Base-by-base conservation (phyloP, 1,140 invertebrate genomes). In the Nephila pilipes region DNA sequence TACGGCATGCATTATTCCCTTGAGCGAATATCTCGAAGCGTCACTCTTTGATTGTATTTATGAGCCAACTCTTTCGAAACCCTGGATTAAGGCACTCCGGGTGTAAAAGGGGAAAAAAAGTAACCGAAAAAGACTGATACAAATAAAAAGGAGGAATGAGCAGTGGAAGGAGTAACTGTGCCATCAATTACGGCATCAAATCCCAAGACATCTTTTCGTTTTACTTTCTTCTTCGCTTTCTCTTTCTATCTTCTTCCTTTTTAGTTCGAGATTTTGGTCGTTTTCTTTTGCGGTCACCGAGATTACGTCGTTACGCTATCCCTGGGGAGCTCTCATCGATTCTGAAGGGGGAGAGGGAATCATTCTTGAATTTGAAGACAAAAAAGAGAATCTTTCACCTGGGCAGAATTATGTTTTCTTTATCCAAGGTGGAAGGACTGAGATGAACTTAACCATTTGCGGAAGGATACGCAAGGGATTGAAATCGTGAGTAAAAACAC, bases 121-220 rank as follows among this genome's bases (percentile, higher is more conserved):
- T n/a, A 58, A 46, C 36, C 60, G 65, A 69, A 69, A 69, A 29
- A 38, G 14, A 54, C 38, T 69, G 58, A 87, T 69, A 87, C 36
- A 87, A 87, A 60, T 65, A 87, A 65, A 87, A 87, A 87, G n/a
- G 60, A 54, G 32, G 57, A 85, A 85, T 85, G 81, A 85, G 81
- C 57, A 36, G 20, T 25, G 60, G 58, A 65, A 25, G 32, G 14
- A 57, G 32, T 58, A 87, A 65, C 60, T 36, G 32, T 38, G 36
- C 63, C 85, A 87, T 87, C 85, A 87, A 87, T 87, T 87, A 87
- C 63, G 63, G 63, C 36, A 87, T 87, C 85, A 87, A 87, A 87
- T 87, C 85, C 85, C 85, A 32, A 25, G 85, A 87, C 85, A 69
- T 87, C 58, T 36, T 46, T 60, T 65, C 85, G 12, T 20, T 83